phyloP scores from a whole-genome alignment of 1,140 invertebrate genomes.

The Campoletis sonorensis region DNA sequence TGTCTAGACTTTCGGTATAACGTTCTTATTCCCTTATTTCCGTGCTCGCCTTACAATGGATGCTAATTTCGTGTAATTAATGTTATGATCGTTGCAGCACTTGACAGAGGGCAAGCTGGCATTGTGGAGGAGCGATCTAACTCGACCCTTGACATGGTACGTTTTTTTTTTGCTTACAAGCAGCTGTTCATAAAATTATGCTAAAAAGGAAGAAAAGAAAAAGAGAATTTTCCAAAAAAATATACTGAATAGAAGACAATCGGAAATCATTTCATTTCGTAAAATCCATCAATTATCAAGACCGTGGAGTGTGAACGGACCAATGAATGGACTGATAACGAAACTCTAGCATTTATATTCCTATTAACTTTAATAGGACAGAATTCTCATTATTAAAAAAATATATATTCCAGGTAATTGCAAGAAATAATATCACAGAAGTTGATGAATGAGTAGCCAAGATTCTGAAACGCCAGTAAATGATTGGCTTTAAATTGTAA shows the following conservation, averaged over 20 bases:
- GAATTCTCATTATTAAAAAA: too few species aligned
- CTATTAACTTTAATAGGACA: too few species aligned
- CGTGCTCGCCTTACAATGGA: conserved; percentile 34
- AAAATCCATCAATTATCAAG: too few species aligned
- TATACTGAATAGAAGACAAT: neutral
- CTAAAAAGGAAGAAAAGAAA: neutral
- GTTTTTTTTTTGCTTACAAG: neutral
- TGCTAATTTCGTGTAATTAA: conserved; percentile 71
- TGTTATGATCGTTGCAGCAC: conserved; percentile 63
- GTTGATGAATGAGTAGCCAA: too few species aligned
- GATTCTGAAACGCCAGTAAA: too few species aligned
- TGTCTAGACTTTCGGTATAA: neutral
- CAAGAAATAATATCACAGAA: too few species aligned
- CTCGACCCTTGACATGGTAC: conserved; percentile 69
- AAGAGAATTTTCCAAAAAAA: neutral
- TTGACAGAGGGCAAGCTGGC: conserved; percentile 74
- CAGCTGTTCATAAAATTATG: conserved; percentile 2
- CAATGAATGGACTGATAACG: too few species aligned
- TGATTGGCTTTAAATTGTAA: too few species aligned
- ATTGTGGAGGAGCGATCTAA: conserved; percentile 74
- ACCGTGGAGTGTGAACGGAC: too few species aligned
- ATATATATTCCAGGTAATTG: too few species aligned
- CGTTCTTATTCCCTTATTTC: conserved; percentile 22
- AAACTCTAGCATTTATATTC: too few species aligned
- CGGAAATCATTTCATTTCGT: too few species aligned